Base-by-base conservation (phyloP, 64 coral and sea anemone species). In the Acropora yongei region DNA sequence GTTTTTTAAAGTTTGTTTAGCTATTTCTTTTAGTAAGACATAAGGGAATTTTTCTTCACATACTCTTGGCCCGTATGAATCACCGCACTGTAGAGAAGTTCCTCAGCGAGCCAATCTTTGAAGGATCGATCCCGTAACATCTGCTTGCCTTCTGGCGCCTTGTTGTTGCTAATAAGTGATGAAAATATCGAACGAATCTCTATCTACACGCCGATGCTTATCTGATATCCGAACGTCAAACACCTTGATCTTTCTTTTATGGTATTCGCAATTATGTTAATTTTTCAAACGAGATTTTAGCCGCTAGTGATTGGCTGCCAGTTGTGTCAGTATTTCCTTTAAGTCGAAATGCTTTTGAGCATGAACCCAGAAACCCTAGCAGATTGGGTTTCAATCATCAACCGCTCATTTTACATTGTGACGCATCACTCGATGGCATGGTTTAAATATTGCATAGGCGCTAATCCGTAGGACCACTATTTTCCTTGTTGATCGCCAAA, bases 371-470 rank as follows among this genome's bases (percentile, higher is more conserved):
- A 85, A 45, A 68, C 72, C 72, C 61, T 85, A 69, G 63, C 82
- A 18, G 61, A 85, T 84, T 84, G 63, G 82, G 43, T 84, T 84
- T 69, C 82, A 84, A 43, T 71, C 82, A 84, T 47, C 82, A 85
- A 85, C 48, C 43, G 82, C 82, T 85, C 82, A 71, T 85, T 85
- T 85, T 85, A 85, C 82, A 67, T 83, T 85, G 68, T 85, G 82
- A 85, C 82, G 82, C 82, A 85, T 20, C 5, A 20, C 44, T 49
- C 82, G 14, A 48, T 78, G 8, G 82, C 82, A 44, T 69, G 65
- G 82, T 71, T 61, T 42, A 71, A 85, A 71, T 30, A 71, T 85
- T 85, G 43, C 60, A 85, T 43, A 71, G 44, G 49, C 82, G 63
- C 44, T 85, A 71, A 85, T 85, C 66, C 82, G 63, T 47, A 19